Evolutionary conservation across 2,888 invertebrate genomes (phyloP).

Genomic region (Clunio marinus): DNA sequence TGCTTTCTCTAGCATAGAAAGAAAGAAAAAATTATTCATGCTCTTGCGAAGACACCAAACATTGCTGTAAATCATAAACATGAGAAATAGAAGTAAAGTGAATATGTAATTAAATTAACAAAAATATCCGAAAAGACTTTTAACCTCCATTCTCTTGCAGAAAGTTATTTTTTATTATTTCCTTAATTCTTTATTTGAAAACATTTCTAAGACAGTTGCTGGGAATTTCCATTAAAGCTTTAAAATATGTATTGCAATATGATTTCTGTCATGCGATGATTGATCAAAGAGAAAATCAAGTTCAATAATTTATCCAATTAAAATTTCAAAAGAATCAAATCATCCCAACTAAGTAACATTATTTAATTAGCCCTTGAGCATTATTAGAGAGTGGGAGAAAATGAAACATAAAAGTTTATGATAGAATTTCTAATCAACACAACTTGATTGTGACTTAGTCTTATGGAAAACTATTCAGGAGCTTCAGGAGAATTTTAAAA

Average conservation of each 20-base stretch:
- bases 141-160: slow-evolving; percentile 21
- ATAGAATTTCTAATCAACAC: slow-evolving; percentile 31
- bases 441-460: slow-evolving; percentile 19
- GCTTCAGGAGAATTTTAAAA: too few species aligned
- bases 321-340: too few species aligned
- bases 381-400: not conserved
- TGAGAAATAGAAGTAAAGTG: slow-evolving; percentile 4
- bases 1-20: not conserved
- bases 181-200: too few species aligned
- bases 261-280: too few species aligned
- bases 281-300: too few species aligned
- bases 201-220: too few species aligned
- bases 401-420: slow-evolving; percentile 24
- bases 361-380: not conserved
- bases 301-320: too few species aligned
- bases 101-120: slow-evolving; percentile 33
- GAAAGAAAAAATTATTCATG: not conserved
- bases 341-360: too few species aligned
- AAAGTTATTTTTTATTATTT: not conserved
- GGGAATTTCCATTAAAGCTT: not conserved
- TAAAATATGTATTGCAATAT: too few species aligned
- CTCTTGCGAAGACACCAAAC: not conserved
- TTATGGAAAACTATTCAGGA: too few species aligned
- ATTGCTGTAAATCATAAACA: slow-evolving; percentile 3
- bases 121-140: slow-evolving; percentile 22